Evolutionary conservation across 2,888 invertebrate species (phyloP).

Genomic region (Torymus tubicola): DNA sequence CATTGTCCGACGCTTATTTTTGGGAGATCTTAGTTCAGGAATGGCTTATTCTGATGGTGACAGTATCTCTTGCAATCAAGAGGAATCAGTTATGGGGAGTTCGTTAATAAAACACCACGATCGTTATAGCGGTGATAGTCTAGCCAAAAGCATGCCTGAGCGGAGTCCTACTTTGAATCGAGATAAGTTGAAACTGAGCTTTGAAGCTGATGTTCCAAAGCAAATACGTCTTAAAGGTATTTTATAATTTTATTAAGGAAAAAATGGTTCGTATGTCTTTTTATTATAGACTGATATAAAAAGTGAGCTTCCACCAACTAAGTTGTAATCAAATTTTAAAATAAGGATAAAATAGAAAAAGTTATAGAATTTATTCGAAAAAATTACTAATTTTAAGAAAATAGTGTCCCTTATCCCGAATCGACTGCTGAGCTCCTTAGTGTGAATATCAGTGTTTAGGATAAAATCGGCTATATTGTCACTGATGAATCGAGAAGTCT

Average conservation of each 20-base stretch:
- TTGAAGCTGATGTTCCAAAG: constrained; percentile 78
- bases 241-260: background rate
- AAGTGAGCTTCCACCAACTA: no score
- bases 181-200: constrained; percentile 80
- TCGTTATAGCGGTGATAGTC: constrained; percentile 65
- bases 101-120: constrained; percentile 72
- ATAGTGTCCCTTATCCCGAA: no score
- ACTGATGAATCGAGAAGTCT: no score
- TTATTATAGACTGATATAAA: no score
- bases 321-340: no score
- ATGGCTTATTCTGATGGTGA: constrained; percentile 76
- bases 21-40: constrained; percentile 90
- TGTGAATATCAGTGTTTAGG: no score
- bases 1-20: constrained; percentile 93
- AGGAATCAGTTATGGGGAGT: constrained; percentile 72
- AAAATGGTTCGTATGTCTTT: no score
- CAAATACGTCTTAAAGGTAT: constrained; percentile 77
- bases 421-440: no score
- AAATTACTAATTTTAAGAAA: no score
- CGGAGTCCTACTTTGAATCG: constrained; percentile 75
- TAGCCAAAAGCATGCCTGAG: constrained; percentile 72
- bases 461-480: no score
- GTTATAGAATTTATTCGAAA: no score
- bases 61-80: constrained; percentile 70
- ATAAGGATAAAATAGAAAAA: no score